Evolutionary conservation across 2,113 vertebrate species (phyloP).

Genomic region (Nematolebias whitei): DNA sequence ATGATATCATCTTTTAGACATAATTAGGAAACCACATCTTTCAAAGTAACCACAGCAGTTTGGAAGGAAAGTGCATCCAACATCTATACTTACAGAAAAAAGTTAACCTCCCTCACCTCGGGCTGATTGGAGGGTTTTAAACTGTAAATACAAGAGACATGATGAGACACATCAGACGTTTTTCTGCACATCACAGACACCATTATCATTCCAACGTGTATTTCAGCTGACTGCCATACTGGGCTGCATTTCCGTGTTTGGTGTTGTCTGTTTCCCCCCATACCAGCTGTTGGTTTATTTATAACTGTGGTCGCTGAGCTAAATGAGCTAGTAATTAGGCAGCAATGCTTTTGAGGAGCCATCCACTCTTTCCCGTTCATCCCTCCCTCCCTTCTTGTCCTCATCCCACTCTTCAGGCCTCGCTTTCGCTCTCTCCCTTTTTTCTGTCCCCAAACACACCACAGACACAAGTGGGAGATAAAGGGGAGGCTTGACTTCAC

Average conservation of each 20-base stretch:
- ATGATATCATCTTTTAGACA: neutral
- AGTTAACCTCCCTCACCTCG: slow-evolving; percentile 17
- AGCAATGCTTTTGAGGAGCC: slow-evolving; percentile 71
- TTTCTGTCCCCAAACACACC: slow-evolving; percentile 57
- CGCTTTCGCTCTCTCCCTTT: slow-evolving; percentile 7
- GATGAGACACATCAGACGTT: slow-evolving; percentile 50
- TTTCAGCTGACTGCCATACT: slow-evolving; percentile 64
- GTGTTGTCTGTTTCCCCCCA: slow-evolving; percentile 67
- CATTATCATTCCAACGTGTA: slow-evolving; percentile 63
- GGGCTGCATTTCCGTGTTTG: slow-evolving; percentile 63
- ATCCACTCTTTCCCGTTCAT: slow-evolving; percentile 48
- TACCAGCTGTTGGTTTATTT: slow-evolving; percentile 80
- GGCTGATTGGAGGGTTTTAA: slow-evolving; percentile 30
- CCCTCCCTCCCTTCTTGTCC: slow-evolving; percentile 24
- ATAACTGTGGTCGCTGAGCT: slow-evolving; percentile 71
- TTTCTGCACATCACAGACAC: slow-evolving; percentile 46
- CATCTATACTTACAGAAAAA: slow-evolving; percentile 32
- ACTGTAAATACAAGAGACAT: slow-evolving; percentile 53
- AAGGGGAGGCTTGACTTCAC: slow-evolving; percentile 78
- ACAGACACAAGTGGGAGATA: slow-evolving; percentile 71
- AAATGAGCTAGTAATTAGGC: slow-evolving; percentile 78
- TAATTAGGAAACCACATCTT: neutral
- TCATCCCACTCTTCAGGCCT: slow-evolving; percentile 27
- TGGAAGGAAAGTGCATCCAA: slow-evolving; percentile 4
- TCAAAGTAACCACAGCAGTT: neutral